Conservation (phyloP, 2,113 vertebrate species). For the Cyprinodon brontotheroides region DNA sequence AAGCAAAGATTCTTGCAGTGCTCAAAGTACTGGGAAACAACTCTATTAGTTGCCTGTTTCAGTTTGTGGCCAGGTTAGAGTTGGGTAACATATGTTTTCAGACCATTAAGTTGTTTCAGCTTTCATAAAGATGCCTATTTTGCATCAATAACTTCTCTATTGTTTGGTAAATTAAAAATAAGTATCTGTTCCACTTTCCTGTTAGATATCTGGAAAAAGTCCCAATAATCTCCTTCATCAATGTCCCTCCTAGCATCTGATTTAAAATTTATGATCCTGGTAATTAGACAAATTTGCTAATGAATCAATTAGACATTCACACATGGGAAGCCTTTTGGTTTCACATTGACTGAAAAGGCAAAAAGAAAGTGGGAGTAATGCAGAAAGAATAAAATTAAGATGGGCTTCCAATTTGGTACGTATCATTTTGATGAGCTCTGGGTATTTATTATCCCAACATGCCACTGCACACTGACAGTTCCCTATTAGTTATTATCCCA, state of each 20-base stretch:
- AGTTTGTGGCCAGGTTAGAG: too few species aligned
- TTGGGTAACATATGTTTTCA: not conserved
- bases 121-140: not conserved
- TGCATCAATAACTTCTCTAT: not conserved
- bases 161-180: not conserved
- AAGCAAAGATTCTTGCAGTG: too few species aligned
- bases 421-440: conserved; percentile 40
- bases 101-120: not conserved
- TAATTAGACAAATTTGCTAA: conserved; percentile 59
- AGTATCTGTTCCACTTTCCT: conserved; percentile 5
- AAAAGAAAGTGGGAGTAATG: not conserved
- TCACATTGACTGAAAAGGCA: conserved; percentile 16
- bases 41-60: too few species aligned
- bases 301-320: conserved; percentile 49
- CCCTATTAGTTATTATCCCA: conserved; percentile 55
- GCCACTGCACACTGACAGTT: conserved; percentile 48
- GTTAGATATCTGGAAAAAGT: conserved; percentile 26
- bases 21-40: too few species aligned
- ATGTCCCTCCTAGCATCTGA: conserved; percentile 15
- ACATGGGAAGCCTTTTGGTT: conserved; percentile 27
- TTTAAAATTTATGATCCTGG: conserved; percentile 38
- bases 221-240: conserved; percentile 30
- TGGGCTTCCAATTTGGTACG: conserved; percentile 25
- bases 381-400: conserved; percentile 3
- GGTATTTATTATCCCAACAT: conserved; percentile 58